Evolutionary conservation across 1,140 invertebrate genomes (phyloP), one percentile per base, ranked within the genome.

Genomic region (Steinernema feltiae): DNA sequence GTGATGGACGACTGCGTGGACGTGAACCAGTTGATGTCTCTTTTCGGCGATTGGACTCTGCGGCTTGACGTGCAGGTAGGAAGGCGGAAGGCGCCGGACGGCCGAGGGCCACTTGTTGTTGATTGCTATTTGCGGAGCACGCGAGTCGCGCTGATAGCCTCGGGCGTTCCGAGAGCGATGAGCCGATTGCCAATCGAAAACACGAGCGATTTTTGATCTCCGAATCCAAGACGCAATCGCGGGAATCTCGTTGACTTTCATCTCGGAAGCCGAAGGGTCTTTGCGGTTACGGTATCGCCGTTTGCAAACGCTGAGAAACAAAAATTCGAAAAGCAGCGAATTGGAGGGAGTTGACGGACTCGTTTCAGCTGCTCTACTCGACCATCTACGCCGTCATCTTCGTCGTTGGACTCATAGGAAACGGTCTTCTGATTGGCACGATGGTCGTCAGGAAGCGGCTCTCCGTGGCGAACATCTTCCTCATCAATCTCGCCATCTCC

Each of bases 401-500:
- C 48, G 46, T 86, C 30, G 79, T 86, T 21, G 84, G 84, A 30
- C 53, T 85, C 18, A 81, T 86, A 69, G 85, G 84, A 48, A 85
- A 85, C 74, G 84, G 84, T 24, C 76, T 85, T 31, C 48, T 85
- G 15, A 85, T 85, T 29, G 81, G 80, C 24, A 74, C 69, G 7
- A 76, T 77, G 3, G 76, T 83, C 41, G 78, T 84, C 30, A 76
- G 84, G 71, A 80, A 80, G 27, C 46, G 82, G 27, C 73, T 78
- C 70, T 80, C 83, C n/a, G 84, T 85, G 32, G 83, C 84, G 17
- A 85, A 85, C 73, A 80, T 83, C 1, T 83, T 83, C 70, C 78
- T 85, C 3, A 80, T 85, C 30, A 85, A 85, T 73, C 73, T 85
- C 21, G 84, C 85, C 1, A 83, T 85, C 53, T 86, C 83, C 63